Evolutionary conservation across 2,888 invertebrate genomes (phyloP), one percentile per base, ranked within the genome.

Genomic region (Limnephilus rhombicus): DNA sequence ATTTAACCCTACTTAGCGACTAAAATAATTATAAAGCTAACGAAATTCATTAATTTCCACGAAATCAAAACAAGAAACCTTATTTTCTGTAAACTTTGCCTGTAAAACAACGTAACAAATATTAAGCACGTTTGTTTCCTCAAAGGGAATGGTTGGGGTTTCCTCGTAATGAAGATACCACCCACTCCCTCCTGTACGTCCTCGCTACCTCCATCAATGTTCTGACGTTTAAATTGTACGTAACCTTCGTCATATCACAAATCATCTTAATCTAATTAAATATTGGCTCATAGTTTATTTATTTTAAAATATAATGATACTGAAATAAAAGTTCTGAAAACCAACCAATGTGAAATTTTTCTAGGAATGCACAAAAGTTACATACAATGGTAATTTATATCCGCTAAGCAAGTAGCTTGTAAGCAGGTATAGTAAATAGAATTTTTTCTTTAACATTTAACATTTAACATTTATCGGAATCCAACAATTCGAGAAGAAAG

Each of bases 181-280:
- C 24, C 68, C 24, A n/a, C n/a, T 68, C n/a, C 68, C 68, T 68
- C 68, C 68, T 68, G 24, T 9, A 18, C 68, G 5, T 68, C 7
- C 68, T 12, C 9, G 82, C 82, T 82, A 82, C 82, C 82, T 82
- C 9, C 29, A 34, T 82, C 82, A 82, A 82, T 31, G 31, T 82
- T 82, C 34, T 31, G 82, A 82, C 34, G 34, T 82, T 82, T 82
- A 82, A 82, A 82, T 82, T 82, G 7, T 82, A 82, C 15, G 82
- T 82, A 34, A 9, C 82, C 82, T 31, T 82, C 82, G 82, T 82
- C 82, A 82, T 82, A 68, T 68, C 68, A 24, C 24, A 68, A 68
- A n/a, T 68, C 68, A 9, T 68, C 68, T 7, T 68, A 24, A 24
- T 68, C 68, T 9, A 68, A 68, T 68, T 68, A 68, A 68, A 68